These are phyloP conservation scores for Cydia pomonella DNA, from an alignment of 1,140 invertebrate genomes.

Conservation along the genomic window DNA sequence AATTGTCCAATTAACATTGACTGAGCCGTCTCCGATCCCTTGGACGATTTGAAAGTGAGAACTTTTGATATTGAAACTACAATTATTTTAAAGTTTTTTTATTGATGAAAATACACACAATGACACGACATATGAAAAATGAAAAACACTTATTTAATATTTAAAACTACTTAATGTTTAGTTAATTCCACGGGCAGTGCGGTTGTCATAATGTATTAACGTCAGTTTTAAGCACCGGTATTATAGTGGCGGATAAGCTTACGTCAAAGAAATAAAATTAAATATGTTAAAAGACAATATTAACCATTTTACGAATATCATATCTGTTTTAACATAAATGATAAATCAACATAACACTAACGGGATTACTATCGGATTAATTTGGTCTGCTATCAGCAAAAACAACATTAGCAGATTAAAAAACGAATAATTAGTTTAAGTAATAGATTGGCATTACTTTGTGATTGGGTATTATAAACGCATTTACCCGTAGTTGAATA, in stretches of 20 bases:
- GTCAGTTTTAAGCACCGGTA: background rate
- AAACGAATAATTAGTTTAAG: too few species aligned
- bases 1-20: slow-evolving; percentile 53
- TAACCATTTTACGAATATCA: background rate
- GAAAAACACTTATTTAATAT: background rate
- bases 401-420: too few species aligned
- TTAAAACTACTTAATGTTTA: background rate
- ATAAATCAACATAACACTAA: too few species aligned
- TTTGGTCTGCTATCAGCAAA: too few species aligned
- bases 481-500: too few species aligned
- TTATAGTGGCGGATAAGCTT: background rate
- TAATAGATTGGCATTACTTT: too few species aligned
- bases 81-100: background rate
- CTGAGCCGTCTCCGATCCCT: slow-evolving; percentile 1
- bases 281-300: background rate
- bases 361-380: too few species aligned
- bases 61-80: background rate
- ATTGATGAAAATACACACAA: slow-evolving; percentile 10
- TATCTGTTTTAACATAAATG: background rate
- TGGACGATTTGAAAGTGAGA: background rate
- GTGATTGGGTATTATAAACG: too few species aligned
- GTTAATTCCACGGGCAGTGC: background rate
- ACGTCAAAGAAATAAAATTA: background rate
- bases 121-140: background rate
- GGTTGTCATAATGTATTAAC: background rate